phyloP scores from a whole-genome alignment of 2,113 vertebrate species.

The Macroglossus sobrinus region DNA sequence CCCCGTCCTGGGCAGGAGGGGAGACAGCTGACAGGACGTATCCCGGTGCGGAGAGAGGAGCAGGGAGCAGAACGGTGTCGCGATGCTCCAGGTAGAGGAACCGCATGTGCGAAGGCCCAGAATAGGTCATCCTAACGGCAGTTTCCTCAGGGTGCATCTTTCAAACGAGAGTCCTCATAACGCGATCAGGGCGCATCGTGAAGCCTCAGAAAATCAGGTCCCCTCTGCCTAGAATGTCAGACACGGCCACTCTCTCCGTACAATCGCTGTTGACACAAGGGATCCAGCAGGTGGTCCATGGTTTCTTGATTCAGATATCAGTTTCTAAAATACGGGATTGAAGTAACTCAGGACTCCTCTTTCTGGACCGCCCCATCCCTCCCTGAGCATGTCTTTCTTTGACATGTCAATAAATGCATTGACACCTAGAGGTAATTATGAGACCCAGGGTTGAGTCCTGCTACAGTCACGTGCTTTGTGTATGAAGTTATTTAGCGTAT shows the following conservation, averaged over 20 bases:
- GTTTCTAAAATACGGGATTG: not conserved
- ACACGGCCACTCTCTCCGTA: slow-evolving; percentile 31
- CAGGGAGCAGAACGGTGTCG: not conserved
- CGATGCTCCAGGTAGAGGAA: not conserved
- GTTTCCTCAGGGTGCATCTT: not conserved
- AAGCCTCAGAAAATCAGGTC: slow-evolving; percentile 1
- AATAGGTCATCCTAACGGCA: not conserved
- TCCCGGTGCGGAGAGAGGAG: not conserved
- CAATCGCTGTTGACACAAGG: not conserved
- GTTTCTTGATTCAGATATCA: not conserved
- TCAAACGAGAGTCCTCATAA: not conserved
- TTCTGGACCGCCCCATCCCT: not conserved
- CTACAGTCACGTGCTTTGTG: not conserved
- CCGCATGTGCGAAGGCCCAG: not conserved
- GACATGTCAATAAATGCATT: not conserved
- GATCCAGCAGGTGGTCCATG: not conserved
- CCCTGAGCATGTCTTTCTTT: not conserved
- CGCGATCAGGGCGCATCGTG: not conserved
- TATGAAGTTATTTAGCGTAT: not conserved
- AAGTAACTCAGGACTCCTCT: not conserved
- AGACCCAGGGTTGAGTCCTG: not conserved
- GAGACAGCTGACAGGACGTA: not conserved
- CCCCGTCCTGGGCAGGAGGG: not conserved
- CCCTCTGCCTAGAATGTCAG: slow-evolving; percentile 59
- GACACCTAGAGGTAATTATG: not conserved